phyloP scores from a whole-genome alignment of 2,888 invertebrate genomes.

The Ophioninae sp. region DNA sequence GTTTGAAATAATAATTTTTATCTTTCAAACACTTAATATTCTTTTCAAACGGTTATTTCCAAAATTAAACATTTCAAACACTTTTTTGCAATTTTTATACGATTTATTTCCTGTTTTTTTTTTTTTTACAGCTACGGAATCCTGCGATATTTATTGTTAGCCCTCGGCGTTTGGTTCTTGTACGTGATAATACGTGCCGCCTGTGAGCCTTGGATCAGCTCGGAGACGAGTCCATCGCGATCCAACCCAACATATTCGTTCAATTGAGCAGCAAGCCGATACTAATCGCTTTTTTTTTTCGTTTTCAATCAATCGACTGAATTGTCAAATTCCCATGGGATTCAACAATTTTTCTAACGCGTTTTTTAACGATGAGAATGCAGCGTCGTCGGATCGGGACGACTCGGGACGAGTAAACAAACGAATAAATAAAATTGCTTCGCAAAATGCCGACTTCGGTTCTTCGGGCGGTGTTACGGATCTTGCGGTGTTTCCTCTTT shows the following conservation, averaged over 20 bases:
- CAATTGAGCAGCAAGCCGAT: conserved; percentile 42
- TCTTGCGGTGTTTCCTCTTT: conserved; percentile 77
- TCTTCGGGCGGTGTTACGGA: conserved; percentile 45
- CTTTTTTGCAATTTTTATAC: background rate
- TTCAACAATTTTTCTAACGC: conserved; percentile 49
- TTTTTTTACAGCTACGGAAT: conserved; percentile 70
- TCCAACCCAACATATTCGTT: conserved; percentile 59
- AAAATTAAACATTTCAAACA: background rate
- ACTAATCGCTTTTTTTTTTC: conserved; percentile 19
- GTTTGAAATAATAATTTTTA: too few relatives aligned
- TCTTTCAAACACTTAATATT: too few relatives aligned
- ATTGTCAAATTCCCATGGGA: conserved; percentile 18
- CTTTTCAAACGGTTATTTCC: background rate
- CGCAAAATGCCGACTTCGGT: background rate
- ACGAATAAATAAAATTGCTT: background rate
- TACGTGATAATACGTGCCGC: conserved; percentile 82
- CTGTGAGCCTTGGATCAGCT: conserved; percentile 75
- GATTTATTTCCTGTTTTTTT: conserved; percentile 20
- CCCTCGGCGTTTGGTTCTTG: conserved; percentile 81
- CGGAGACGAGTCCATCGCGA: conserved; percentile 47
- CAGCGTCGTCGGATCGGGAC: background rate
- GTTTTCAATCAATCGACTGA: conserved; percentile 32
- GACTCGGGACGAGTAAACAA: conserved; percentile 1
- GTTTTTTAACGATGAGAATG: background rate
- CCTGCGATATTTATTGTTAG: conserved; percentile 81